Conservation (phyloP, 2,888 invertebrate genomes). For the Saturnia japonica region DNA sequence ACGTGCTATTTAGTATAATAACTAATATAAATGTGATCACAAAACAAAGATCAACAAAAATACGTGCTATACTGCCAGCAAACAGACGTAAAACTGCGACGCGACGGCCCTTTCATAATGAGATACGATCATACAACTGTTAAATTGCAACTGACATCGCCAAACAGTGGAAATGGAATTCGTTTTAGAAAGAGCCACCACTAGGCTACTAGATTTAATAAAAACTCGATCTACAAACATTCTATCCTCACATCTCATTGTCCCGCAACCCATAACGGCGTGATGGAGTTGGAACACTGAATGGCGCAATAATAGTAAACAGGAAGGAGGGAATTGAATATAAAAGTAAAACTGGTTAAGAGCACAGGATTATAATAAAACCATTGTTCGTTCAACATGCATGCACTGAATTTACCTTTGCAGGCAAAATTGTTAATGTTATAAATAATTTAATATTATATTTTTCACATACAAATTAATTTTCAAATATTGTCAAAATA, state of each 20-base stretch:
- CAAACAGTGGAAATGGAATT: conserved; percentile 20
- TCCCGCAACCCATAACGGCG: conserved; percentile 23
- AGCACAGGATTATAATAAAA: not conserved
- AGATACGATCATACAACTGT: conserved; percentile 28
- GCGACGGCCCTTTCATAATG: conserved; percentile 28
- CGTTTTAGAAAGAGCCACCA: conserved; percentile 29
- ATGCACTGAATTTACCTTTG: not conserved
- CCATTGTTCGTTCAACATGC: not conserved
- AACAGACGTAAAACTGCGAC: conserved; percentile 27
- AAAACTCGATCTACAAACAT: conserved; percentile 18
- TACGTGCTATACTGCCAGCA: too few relatives aligned
- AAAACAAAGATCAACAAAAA: not conserved
- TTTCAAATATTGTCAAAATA: not conserved
- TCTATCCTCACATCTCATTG: conserved; percentile 33
- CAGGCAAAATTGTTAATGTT: not conserved
- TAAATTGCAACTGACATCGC: conserved; percentile 28
- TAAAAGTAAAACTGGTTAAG: conserved; percentile 6
- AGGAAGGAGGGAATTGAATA: conserved; percentile 9
- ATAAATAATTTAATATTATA: not conserved
- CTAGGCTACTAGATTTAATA: conserved; percentile 22
- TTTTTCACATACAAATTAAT: not conserved
- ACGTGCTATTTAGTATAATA: too few relatives aligned
- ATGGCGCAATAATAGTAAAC: conserved; percentile 18
- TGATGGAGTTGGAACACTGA: conserved; percentile 13
- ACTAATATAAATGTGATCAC: too few relatives aligned